A percentile compares a stretch with the other conserved stretches of the same genome.
Evolutionary conservation across 2,797 vertebrate species (phyloP).

Genomic region (Oceanodroma leucorhoa): DNA sequence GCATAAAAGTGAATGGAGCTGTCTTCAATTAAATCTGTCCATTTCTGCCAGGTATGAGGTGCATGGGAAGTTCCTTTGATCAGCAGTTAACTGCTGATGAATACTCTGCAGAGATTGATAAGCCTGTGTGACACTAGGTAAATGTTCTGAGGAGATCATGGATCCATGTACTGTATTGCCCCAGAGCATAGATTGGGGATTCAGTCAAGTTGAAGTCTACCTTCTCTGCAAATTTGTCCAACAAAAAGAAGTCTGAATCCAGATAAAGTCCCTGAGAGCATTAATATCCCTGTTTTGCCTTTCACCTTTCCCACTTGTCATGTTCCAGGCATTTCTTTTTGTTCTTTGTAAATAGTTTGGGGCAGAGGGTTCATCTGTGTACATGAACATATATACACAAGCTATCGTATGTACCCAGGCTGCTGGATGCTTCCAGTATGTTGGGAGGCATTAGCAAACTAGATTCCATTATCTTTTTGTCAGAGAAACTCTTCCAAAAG

Average conservation of each 20-base stretch:
- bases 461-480: neutral
- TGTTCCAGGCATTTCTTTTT: neutral
- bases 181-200: neutral
- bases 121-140: neutral
- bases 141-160: neutral
- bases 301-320: neutral
- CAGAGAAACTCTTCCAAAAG: neutral
- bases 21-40: neutral
- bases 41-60: slow-evolving; percentile 2
- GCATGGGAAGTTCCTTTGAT: neutral
- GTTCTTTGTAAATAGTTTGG: neutral
- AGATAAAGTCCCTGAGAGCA: neutral
- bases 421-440: neutral
- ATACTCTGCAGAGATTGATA: neutral
- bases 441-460: neutral
- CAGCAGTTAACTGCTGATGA: neutral
- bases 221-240: neutral
- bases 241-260: neutral
- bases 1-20: neutral
- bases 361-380: neutral
- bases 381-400: neutral
- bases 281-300: neutral
- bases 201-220: neutral
- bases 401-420: neutral
- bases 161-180: neutral